These are phyloP conservation scores for Actinernus sp. DNA, from an alignment of 92 coral and sea anemone genomes.

Conservation along the genomic window DNA sequence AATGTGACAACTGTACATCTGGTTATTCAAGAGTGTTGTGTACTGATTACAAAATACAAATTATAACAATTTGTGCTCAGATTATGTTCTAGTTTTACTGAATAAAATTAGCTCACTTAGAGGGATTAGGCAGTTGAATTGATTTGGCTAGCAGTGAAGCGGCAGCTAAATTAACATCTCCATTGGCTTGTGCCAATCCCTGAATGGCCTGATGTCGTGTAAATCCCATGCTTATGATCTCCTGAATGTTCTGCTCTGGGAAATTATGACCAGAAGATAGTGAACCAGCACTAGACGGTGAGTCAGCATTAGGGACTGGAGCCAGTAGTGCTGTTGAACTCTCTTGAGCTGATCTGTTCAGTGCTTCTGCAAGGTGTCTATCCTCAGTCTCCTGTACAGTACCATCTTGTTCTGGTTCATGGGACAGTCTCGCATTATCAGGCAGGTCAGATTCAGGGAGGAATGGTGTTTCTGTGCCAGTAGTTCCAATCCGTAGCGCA, in stretches of 20 bases:
- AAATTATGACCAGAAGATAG: slow-evolving; percentile 10
- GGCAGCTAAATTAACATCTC: slow-evolving; percentile 76
- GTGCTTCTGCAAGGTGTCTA: slow-evolving; percentile 88
- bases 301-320: too few relatives aligned
- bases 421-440: slow-evolving; percentile 85
- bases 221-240: slow-evolving; percentile 76
- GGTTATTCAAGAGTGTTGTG: too few relatives aligned
- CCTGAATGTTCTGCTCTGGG: slow-evolving; percentile 73
- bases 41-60: too few relatives aligned
- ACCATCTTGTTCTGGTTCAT: slow-evolving; percentile 45
- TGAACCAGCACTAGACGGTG: background rate
- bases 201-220: slow-evolving; percentile 77
- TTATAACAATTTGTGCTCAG: too few relatives aligned
- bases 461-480: slow-evolving; percentile 93
- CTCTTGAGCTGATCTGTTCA: slow-evolving; percentile 79
- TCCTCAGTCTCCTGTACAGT: slow-evolving; percentile 82
- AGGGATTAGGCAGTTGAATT: slow-evolving; percentile 17
- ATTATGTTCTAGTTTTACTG: too few relatives aligned
- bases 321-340: too few relatives aligned
- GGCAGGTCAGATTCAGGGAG: slow-evolving; percentile 93
- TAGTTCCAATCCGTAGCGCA: slow-evolving; percentile 92
- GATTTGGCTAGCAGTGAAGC: slow-evolving; percentile 77
- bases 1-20: too few relatives aligned
- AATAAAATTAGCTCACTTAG: too few relatives aligned
- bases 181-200: slow-evolving; percentile 73